Conservation (phyloP, 2,888 invertebrate species). For the Clistopyga incitator region DNA sequence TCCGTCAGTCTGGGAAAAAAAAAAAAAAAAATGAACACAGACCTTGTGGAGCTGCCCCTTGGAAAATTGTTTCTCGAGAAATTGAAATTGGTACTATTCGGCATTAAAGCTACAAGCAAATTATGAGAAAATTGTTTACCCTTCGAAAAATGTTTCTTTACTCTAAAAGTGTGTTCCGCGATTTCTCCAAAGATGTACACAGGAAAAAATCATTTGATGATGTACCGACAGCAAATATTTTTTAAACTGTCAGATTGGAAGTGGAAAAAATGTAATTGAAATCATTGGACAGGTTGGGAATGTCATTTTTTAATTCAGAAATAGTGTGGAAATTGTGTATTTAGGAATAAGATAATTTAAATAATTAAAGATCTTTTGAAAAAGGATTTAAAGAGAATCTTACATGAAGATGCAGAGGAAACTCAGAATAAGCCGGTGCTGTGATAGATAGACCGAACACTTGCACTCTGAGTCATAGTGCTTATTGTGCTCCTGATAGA, state of each 20-base stretch:
- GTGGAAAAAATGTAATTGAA: too few relatives aligned
- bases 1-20: not conserved
- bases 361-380: not conserved
- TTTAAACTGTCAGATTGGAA: too few relatives aligned
- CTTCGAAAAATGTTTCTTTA: too few relatives aligned
- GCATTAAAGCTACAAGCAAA: too few relatives aligned
- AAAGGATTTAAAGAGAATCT: not conserved
- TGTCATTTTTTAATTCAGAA: too few relatives aligned
- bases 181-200: too few relatives aligned
- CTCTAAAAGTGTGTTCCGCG: too few relatives aligned
- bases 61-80: not conserved
- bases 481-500: constrained; percentile 22
- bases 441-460: constrained; percentile 27
- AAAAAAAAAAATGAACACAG: too few relatives aligned
- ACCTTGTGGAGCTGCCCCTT: not conserved
- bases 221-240: too few relatives aligned
- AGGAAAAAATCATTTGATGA: too few relatives aligned
- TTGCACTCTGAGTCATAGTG: constrained; percentile 1
- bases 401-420: constrained; percentile 43
- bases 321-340: not conserved
- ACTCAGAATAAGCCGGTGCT: constrained; percentile 4
- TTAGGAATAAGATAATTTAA: not conserved
- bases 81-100: not conserved
- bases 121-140: too few relatives aligned
- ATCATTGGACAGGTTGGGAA: too few relatives aligned